Evolutionary conservation across 2,113 vertebrate genomes (phyloP).

Genomic region (Cervus canadensis): DNA sequence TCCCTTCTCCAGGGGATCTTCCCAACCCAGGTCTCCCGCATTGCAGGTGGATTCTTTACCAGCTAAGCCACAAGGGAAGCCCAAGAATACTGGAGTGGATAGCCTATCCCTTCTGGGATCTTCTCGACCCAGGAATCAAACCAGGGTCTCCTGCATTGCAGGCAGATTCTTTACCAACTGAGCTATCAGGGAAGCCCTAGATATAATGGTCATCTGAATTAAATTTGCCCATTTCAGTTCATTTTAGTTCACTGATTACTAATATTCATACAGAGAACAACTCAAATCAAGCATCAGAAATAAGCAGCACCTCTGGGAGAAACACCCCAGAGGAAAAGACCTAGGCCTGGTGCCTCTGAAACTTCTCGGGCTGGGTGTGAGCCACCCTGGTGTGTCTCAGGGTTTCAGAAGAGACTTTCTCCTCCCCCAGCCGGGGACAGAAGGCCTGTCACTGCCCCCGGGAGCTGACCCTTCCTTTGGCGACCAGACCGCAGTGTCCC

Average conservation of each 20-base stretch:
- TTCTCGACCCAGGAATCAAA: not conserved
- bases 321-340: fast-evolving
- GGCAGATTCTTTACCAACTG: not conserved
- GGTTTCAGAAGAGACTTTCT: not conserved
- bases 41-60: not conserved
- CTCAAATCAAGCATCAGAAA: not conserved
- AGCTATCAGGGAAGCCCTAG: not conserved
- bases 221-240: fast-evolving
- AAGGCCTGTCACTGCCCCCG: not conserved
- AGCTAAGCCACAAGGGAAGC: not conserved
- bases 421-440: not conserved
- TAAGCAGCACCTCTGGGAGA: not conserved
- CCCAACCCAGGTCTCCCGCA: not conserved
- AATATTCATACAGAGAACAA: fast-evolving
- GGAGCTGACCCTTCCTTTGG: not conserved
- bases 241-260: not conserved
- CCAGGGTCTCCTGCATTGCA: not conserved
- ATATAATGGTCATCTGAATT: not conserved
- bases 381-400: not conserved
- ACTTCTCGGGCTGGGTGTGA: fast-evolving
- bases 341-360: fast-evolving
- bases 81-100: not conserved
- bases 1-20: not conserved
- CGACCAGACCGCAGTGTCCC: fast-evolving
- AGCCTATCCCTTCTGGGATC: not conserved